Conservation (phyloP, 2,113 vertebrate genomes). For the Callaeas wilsoni region DNA sequence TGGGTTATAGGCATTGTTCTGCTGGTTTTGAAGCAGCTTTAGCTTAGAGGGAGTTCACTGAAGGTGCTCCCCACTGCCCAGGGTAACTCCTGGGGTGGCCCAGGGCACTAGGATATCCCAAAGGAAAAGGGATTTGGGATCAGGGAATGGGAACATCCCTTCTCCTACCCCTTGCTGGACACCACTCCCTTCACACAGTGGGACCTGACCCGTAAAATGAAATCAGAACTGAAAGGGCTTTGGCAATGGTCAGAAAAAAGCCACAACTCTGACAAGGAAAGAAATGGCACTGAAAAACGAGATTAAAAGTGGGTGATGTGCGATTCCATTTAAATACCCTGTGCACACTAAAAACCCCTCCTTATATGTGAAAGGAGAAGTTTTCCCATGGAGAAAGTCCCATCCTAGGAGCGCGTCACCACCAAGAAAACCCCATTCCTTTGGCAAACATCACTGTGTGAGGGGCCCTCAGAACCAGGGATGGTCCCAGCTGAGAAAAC, state of each 20-base stretch:
- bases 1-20: neutral
- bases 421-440: neutral
- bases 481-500: neutral
- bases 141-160: neutral
- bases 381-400: neutral
- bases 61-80: rapidly evolving
- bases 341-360: rapidly evolving
- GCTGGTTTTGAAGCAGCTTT: neutral
- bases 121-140: neutral
- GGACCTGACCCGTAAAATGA: neutral
- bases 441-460: rapidly evolving
- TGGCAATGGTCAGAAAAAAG: neutral
- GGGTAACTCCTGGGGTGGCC: neutral
- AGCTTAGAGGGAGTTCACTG: neutral
- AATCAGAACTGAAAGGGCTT: neutral
- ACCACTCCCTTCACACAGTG: rapidly evolving
- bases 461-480: neutral
- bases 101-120: rapidly evolving
- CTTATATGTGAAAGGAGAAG: neutral
- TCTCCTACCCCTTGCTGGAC: neutral
- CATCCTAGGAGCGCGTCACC: neutral
- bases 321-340: neutral
- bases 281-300: neutral
- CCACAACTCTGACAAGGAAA: neutral
- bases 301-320: neutral